phyloP scores from a whole-genome alignment of 2,113 vertebrate genomes.

The Hypanus sabinus region DNA sequence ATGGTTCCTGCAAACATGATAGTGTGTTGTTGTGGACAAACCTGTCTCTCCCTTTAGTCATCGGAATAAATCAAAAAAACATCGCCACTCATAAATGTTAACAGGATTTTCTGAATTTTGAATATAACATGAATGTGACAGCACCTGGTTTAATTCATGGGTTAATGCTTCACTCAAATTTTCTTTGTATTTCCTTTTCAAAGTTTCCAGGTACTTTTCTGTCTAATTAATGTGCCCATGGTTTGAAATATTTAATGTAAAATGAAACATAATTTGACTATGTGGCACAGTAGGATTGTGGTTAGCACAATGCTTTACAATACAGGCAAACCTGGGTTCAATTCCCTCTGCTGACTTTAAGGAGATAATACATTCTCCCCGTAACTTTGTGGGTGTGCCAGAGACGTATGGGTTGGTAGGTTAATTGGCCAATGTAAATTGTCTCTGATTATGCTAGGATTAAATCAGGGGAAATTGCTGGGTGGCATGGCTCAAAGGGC shows the following conservation, averaged over 20 bases:
- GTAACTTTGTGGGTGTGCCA: too few species aligned
- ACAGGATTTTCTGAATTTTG: background rate
- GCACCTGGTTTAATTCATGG: background rate
- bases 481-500: too few species aligned
- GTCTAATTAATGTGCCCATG: background rate
- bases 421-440: too few species aligned
- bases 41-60: background rate
- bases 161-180: background rate
- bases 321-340: too few species aligned
- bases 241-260: background rate
- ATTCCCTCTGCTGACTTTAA: too few species aligned
- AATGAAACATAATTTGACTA: too few species aligned
- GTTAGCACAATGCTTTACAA: too few species aligned
- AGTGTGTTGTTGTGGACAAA: background rate
- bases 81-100: background rate
- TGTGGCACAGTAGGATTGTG: too few species aligned
- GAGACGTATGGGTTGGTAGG: too few species aligned
- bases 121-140: background rate
- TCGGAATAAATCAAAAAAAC: background rate
- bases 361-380: too few species aligned
- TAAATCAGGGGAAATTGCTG: too few species aligned
- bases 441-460: too few species aligned
- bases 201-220: background rate
- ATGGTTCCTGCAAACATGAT: background rate
- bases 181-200: background rate